Evolutionary conservation across 2,888 invertebrate species (phyloP), one percentile per base, ranked within the genome.

Genomic region (Oscheius sp.): DNA sequence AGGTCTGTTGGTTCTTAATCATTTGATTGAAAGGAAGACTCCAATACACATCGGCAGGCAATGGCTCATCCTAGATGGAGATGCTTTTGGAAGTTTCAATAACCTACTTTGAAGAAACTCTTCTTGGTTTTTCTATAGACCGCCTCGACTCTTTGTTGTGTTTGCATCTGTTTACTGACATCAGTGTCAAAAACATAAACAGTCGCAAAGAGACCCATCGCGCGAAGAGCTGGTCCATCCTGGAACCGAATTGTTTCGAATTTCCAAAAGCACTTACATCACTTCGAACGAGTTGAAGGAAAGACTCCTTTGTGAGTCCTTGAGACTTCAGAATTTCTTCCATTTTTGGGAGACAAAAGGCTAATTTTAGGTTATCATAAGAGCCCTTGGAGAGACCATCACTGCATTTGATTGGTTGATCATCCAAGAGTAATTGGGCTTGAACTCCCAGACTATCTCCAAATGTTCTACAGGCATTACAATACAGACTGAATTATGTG

Each of bases 41-140:
- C 81, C 80, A 84, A 67, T 82, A 85, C 67, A 84, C 83, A 17
- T 86, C 85, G 29, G 85, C 73, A n/a, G 85, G 85, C 0, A 85
- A 76, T n/a, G 82, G 82, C 71, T 85, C 84, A 73, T 85, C 81
- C 72, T 78, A 23, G 29, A 65, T 25, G 8, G n/a, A n/a, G n/a
- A 25, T 25, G 1, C 12, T 3, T 42, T 61, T 39, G 20, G 1
- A 57, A 61, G 0, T 37, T 20, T 20, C 23, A 4, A 3, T 4
- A 3, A 5, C 61, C 4, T 6, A 77, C 80, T 72, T 79, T 80
- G 73, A 80, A 80, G 68, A 80, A 75, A 46, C 75, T 79, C 71
- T 79, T 76, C 65, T 81, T 83, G 17, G 82, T 81, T 65, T 82
- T 76, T 20, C 82, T 76, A 67, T 85, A 85, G 65, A 84, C 81